Evolutionary conservation across 2,888 invertebrate species (phyloP), one percentile per base, ranked within the genome.

Genomic region (Chrysina gloriosa): DNA sequence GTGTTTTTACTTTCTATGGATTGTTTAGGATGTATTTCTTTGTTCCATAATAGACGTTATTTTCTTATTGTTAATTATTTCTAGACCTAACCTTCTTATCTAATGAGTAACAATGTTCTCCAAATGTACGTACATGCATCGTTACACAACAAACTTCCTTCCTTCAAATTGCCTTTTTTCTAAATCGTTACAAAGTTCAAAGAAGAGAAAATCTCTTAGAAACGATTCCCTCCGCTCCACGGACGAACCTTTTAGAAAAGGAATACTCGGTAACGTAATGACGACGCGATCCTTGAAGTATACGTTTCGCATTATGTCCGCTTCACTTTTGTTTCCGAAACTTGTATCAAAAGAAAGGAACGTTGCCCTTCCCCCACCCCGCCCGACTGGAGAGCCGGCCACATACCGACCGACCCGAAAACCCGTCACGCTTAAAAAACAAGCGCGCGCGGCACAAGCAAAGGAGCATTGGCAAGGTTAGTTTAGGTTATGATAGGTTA

Each of bases 401-500:
- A 23, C 47, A 47, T 47, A 39, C 21, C 54, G 54, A 58, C 58
- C 58, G 58, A 58, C 58, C 58, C 58, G 58, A 58, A 58, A 58
- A 58, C 58, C 58, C 58, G 58, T 58, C 58, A 58, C 58, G 58
- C 58, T 58, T 58, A 58, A 58, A 58, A 58, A 58, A 58, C 58
- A 16, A 31, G 54, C 27, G 39, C 25, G 58, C 39, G 39, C 58
- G 64, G 68, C 79, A 78, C 78, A 78, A 79, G 74, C 75, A 74
- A 75, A 77, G 75, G 72, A 69, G 66, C 72, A 73, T 76, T 76
- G 75, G 75, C 73, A 75, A 76, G 77, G 77, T 76, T 76, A 80
- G 81, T 81, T 80, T 78, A 78, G 79, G 80, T 82, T 82, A 81
- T 80, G 81, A 81, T 82, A 82, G 82, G 82, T 82, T 82, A 81